phyloP scores from a whole-genome alignment of 2,888 invertebrate genomes.

The Mycalesis mineus region DNA sequence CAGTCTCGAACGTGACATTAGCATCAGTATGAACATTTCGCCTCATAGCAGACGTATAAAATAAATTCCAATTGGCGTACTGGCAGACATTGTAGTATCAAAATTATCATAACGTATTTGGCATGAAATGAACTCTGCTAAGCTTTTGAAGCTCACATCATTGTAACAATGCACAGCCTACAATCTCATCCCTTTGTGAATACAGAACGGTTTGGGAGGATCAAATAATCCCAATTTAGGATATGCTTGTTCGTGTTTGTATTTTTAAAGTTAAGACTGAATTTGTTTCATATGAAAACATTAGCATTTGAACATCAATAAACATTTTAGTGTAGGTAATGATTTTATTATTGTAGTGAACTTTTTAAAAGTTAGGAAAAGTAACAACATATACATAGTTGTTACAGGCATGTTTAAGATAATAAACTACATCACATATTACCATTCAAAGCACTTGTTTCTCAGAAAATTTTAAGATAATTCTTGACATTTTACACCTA shows the following conservation, averaged over 20 bases:
- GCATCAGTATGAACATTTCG: constrained; percentile 44
- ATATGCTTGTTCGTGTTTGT: background rate
- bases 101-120: constrained; percentile 64
- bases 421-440: constrained; percentile 17
- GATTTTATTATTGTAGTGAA: too few relatives aligned
- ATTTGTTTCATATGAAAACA: background rate
- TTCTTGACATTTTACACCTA: constrained; percentile 15
- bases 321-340: too few relatives aligned
- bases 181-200: constrained; percentile 3
- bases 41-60: constrained; percentile 57
- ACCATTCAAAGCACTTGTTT: constrained; percentile 14
- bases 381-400: background rate
- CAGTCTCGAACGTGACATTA: constrained; percentile 48
- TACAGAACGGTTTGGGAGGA: background rate
- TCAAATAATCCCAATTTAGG: background rate
- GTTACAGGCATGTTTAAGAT: background rate
- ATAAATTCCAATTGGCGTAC: constrained; percentile 49
- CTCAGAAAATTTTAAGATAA: constrained; percentile 25
- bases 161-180: constrained; percentile 1
- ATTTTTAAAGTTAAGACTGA: background rate
- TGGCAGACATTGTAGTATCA: constrained; percentile 53
- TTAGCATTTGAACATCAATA: too few relatives aligned
- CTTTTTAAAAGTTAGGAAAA: too few relatives aligned
- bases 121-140: constrained; percentile 39
- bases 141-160: constrained; percentile 6